Evolutionary conservation across 2,888 invertebrate species (phyloP).

Genomic region (Metacarcinus magister): DNA sequence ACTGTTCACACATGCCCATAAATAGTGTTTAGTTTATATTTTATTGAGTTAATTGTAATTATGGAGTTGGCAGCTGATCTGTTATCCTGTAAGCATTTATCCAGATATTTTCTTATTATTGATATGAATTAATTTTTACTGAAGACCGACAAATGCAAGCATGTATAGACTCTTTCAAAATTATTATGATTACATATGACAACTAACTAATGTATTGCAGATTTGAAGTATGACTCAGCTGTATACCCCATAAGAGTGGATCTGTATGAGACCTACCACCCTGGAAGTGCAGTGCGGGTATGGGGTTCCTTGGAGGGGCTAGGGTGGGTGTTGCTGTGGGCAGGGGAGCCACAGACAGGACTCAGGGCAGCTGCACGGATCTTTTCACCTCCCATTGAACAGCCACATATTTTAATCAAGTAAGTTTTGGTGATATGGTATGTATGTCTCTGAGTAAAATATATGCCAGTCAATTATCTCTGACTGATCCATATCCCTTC

Average conservation of each 20-base stretch:
- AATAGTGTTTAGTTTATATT: too few species aligned
- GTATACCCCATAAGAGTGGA: slow-evolving; percentile 90
- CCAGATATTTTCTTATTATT: neutral
- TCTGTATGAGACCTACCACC: slow-evolving; percentile 94
- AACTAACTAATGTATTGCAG: slow-evolving; percentile 84
- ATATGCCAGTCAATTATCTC: neutral
- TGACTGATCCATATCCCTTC: neutral
- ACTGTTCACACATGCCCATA: too few species aligned
- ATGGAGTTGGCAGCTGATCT: neutral
- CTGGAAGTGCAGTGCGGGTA: slow-evolving; percentile 92
- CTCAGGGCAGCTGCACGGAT: slow-evolving; percentile 88
- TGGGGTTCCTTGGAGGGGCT: slow-evolving; percentile 88
- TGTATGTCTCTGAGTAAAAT: neutral
- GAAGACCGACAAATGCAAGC: neutral
- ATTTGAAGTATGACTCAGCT: slow-evolving; percentile 88
- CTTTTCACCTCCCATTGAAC: slow-evolving; percentile 90
- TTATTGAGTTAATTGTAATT: neutral
- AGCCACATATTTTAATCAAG: slow-evolving; percentile 86
- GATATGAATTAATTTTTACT: neutral
- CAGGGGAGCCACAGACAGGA: slow-evolving; percentile 89
- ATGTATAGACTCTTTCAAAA: neutral
- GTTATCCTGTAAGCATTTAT: neutral
- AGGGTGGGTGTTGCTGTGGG: slow-evolving; percentile 91
- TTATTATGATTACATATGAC: neutral
- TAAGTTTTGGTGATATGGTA: slow-evolving; percentile 29